Evolutionary conservation across 2,113 vertebrate genomes (phyloP).

Genomic region (Sinocyclocheilus maitianheensis): DNA sequence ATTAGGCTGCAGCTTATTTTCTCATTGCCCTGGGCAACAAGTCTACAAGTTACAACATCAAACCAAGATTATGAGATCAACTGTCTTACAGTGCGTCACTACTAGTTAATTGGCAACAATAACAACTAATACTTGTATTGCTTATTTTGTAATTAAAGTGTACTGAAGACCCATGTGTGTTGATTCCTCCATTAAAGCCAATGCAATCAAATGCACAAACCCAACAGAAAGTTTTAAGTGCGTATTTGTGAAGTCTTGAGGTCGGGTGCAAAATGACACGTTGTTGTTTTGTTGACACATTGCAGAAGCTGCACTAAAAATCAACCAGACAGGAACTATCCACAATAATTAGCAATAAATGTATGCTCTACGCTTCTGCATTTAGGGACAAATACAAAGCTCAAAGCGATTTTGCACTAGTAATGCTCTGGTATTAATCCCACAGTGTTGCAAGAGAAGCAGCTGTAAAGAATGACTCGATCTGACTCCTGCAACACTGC

Average conservation of each 20-base stretch:
- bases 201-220: not conserved
- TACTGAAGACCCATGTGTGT: not conserved
- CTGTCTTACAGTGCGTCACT: not conserved
- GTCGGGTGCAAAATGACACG: not conserved
- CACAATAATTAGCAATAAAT: not conserved
- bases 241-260: not conserved
- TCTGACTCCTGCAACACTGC: not conserved
- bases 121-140: not conserved
- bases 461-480: not conserved
- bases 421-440: not conserved
- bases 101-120: not conserved
- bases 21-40: slow-evolving; percentile 6
- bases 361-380: not conserved
- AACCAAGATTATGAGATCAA: not conserved
- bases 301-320: not conserved
- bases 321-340: not conserved
- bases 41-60: slow-evolving; percentile 12
- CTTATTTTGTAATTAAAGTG: not conserved
- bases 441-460: not conserved
- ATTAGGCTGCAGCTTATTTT: slow-evolving; percentile 1
- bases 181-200: not conserved
- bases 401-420: not conserved
- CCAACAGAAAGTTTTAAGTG: not conserved
- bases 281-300: slow-evolving; percentile 9
- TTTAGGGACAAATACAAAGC: not conserved